phyloP scores from a whole-genome alignment of 1,140 invertebrate species.

The Asbolus verrucosus region DNA sequence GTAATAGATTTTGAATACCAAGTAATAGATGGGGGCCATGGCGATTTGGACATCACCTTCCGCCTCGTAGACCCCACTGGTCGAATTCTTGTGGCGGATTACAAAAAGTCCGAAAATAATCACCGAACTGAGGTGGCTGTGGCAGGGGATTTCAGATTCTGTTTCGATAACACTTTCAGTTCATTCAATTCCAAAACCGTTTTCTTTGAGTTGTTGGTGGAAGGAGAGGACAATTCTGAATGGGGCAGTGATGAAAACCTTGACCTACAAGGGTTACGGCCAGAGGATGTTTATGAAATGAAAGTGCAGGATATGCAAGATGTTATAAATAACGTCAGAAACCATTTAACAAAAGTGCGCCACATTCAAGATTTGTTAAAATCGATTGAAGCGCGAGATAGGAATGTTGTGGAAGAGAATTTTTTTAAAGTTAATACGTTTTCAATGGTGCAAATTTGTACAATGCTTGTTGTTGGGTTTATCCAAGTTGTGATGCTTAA shows the following conservation, averaged over 20 bases:
- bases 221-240: slow-evolving; percentile 71
- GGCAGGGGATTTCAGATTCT: slow-evolving; percentile 81
- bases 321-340: slow-evolving; percentile 71
- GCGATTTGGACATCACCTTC: slow-evolving; percentile 84
- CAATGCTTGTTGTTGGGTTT: slow-evolving; percentile 78
- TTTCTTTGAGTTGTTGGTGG: slow-evolving; percentile 83
- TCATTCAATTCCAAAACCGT: slow-evolving; percentile 83
- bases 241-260: slow-evolving; percentile 68
- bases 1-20: slow-evolving; percentile 81
- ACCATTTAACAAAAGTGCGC: slow-evolving; percentile 73
- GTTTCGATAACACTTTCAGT: slow-evolving; percentile 87
- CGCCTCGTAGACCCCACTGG: slow-evolving; percentile 74
- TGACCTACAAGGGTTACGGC: slow-evolving; percentile 64
- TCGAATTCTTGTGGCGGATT: slow-evolving; percentile 74
- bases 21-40: slow-evolving; percentile 81
- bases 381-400: slow-evolving; percentile 80
- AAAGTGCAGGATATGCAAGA: slow-evolving; percentile 75
- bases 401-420: slow-evolving; percentile 83
- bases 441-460: slow-evolving; percentile 76
- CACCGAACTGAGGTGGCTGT: slow-evolving; percentile 70
- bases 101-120: slow-evolving; percentile 77
- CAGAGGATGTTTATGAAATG: slow-evolving; percentile 72
- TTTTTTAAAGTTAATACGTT: slow-evolving; percentile 79
- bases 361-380: slow-evolving; percentile 79
- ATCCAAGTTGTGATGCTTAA: slow-evolving; percentile 76